These are phyloP conservation scores for Coccyzus lansbergi DNA, from an alignment of 2,797 vertebrate genomes.

Conservation along the genomic window DNA sequence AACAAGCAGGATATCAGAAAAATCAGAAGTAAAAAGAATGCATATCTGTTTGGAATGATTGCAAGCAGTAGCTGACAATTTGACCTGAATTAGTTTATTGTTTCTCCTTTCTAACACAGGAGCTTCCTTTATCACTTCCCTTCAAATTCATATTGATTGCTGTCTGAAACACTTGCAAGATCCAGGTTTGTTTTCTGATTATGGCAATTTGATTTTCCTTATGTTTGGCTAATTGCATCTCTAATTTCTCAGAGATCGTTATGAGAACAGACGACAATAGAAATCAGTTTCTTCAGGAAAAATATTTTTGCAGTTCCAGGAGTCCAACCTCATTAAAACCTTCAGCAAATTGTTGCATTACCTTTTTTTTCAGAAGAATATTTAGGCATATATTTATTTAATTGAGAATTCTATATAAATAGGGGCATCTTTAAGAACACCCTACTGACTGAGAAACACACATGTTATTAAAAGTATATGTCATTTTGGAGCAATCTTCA, in stretches of 20 bases:
- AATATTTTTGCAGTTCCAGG: not conserved
- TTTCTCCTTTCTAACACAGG: not conserved
- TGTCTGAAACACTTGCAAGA: not conserved
- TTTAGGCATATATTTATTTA: not conserved
- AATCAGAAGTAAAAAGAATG: not conserved
- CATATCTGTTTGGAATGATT: not conserved
- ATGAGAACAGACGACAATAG: not conserved
- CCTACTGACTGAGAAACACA: not conserved
- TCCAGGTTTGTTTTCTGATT: constrained; percentile 6
- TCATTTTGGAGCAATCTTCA: not conserved
- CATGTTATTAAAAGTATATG: not conserved
- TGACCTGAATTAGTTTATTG: not conserved
- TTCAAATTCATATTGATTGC: not conserved
- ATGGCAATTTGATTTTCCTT: constrained; percentile 8
- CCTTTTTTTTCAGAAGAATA: not conserved
- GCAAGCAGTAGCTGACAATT: not conserved
- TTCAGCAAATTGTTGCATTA: not conserved
- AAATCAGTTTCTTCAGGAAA: constrained; percentile 6
- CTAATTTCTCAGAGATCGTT: constrained; percentile 5
- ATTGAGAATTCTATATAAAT: not conserved
- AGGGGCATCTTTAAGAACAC: not conserved
- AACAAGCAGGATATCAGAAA: not conserved
- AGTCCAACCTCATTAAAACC: not conserved
- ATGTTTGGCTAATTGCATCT: not conserved
- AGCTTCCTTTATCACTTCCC: not conserved